Evolutionary conservation across 2,888 invertebrate species (phyloP), one percentile per base, ranked within the genome.

Genomic region (Pandemis heparana): DNA sequence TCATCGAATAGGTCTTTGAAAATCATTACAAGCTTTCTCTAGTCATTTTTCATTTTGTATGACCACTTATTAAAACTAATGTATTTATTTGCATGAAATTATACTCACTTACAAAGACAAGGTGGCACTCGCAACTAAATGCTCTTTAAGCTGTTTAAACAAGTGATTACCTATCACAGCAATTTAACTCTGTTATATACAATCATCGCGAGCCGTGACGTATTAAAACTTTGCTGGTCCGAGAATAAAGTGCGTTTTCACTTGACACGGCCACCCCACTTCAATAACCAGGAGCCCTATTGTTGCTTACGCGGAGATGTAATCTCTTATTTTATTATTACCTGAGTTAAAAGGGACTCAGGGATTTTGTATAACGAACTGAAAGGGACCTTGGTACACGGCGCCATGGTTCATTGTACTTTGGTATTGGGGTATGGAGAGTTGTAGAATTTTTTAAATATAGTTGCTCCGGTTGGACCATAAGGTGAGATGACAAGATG

Each of bases 241-340:
- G 41, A 56, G 43, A 0, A 56, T 79, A 88, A 79, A 82, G 76
- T 77, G 74, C 68, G 78, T 75, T 84, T 87, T 87, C 46, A 70
- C 39, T 46, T 79, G 81, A 46, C 67, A 32, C 1, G 65, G 39
- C 56, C 66, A 79, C 87, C 85, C 85, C 85, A 85, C 85, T 88
- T 85, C 88, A 89, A 89, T 90, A 89, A 89, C 88, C 88, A 85
- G 86, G 86, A 89, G 87, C 88, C 88, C 89, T 89, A 92, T 91
- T 92, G 92, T 92, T 90, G 91, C 89, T 91, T 91, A 91, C 89
- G 90, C 89, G 86, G 91, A 92, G 92, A 92, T 92, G 90, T 92
- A 90, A 92, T 92, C 92, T 92, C 89, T 89, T 90, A 91, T 91
- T 92, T 91, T 91, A 91, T 91, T 92, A 90, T 92, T 90, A 91